Conservation (phyloP, 2,113 vertebrate genomes). For the Corythoichthys intestinalis region DNA sequence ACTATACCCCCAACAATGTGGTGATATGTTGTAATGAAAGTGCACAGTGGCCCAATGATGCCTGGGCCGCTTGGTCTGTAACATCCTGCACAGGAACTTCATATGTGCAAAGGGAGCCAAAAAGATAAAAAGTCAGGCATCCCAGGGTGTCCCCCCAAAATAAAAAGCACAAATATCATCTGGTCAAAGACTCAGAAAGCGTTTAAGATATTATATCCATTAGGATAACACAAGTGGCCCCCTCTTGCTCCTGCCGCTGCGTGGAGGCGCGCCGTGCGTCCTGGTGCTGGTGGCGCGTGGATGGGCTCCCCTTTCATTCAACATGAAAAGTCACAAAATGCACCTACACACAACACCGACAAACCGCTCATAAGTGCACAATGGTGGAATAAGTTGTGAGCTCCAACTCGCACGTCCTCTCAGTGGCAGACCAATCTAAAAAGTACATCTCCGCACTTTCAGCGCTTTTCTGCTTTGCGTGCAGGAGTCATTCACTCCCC, state of each 20-base stretch:
- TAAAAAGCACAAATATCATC: constrained; percentile 14
- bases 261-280: constrained; percentile 56
- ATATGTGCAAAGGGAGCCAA: constrained; percentile 58
- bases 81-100: constrained; percentile 74
- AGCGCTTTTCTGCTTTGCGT: constrained; percentile 62
- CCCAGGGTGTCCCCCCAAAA: constrained; percentile 53
- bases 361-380: constrained; percentile 12
- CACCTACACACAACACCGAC: not conserved
- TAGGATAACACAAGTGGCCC: constrained; percentile 38
- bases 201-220: constrained; percentile 49
- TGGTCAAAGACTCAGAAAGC: constrained; percentile 14
- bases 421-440: constrained; percentile 19
- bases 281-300: constrained; percentile 43
- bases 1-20: constrained; percentile 65
- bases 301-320: constrained; percentile 48
- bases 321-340: constrained; percentile 40
- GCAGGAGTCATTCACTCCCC: constrained; percentile 63
- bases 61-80: constrained; percentile 74
- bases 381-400: not conserved
- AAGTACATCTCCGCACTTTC: constrained; percentile 58
- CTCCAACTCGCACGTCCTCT: constrained; percentile 32
- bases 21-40: constrained; percentile 59
- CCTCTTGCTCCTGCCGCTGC: constrained; percentile 11
- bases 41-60: constrained; percentile 70
- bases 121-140: constrained; percentile 38